Evolutionary conservation across 2,888 invertebrate species (phyloP).

Genomic region (Stictocephala bisonia): DNA sequence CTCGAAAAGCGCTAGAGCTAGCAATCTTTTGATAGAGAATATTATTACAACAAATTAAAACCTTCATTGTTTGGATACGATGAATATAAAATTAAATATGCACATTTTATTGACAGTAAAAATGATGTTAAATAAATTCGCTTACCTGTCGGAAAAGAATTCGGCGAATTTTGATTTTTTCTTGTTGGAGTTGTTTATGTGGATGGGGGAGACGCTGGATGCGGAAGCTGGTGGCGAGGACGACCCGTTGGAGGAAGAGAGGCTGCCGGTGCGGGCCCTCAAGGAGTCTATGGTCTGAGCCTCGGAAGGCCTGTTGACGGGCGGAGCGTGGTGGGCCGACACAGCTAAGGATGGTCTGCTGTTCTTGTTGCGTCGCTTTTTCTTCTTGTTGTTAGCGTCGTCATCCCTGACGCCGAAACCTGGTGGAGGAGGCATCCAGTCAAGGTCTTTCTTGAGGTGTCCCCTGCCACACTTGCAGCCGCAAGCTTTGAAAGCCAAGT

Average conservation of each 20-base stretch:
- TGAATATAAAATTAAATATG: too few species aligned
- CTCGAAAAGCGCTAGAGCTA: too few species aligned
- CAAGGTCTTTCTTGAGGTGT: constrained; percentile 93
- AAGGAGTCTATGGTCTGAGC: constrained; percentile 63
- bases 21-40: too few species aligned
- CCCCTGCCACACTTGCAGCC: constrained; percentile 94
- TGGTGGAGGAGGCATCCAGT: constrained; percentile 84
- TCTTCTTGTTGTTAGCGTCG: constrained; percentile 69
- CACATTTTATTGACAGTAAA: too few species aligned
- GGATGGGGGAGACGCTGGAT: constrained; percentile 79
- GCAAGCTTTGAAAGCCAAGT: constrained; percentile 94
- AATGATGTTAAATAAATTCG: too few species aligned
- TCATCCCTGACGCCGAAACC: constrained; percentile 68
- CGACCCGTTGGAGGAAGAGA: constrained; percentile 83
- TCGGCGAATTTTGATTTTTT: constrained; percentile 82
- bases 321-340: constrained; percentile 64
- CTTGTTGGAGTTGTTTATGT: constrained; percentile 68
- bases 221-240: constrained; percentile 84
- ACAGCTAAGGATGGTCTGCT: constrained; percentile 72
- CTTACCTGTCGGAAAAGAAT: constrained; percentile 85
- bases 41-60: too few species aligned
- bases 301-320: constrained; percentile 42
- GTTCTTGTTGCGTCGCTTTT: constrained; percentile 77
- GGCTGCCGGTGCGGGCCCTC: constrained; percentile 78
- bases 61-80: too few species aligned